Conservation (phyloP, 2,888 invertebrate species). For the Synergus laeviventris region DNA sequence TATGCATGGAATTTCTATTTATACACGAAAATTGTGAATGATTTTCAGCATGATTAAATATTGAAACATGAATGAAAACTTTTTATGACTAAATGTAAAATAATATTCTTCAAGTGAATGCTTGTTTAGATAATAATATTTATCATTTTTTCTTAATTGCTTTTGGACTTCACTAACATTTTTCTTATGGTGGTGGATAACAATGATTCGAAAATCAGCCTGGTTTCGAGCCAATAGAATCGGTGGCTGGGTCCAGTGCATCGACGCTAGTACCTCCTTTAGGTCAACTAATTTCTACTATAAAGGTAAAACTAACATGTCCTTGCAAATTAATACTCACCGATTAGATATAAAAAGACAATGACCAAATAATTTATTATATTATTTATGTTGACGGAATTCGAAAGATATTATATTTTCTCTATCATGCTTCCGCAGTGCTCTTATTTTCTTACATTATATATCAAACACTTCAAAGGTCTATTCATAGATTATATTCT, state of each 20-base stretch:
- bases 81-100: neutral
- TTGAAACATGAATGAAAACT: too few species aligned
- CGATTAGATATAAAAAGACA: neutral
- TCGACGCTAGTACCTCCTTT: slow-evolving; percentile 82
- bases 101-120: neutral
- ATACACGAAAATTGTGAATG: too few species aligned
- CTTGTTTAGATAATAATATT: neutral
- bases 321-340: neutral
- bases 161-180: slow-evolving; percentile 35
- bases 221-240: slow-evolving; percentile 71
- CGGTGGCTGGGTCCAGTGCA: slow-evolving; percentile 69
- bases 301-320: slow-evolving; percentile 81
- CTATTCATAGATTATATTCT: neutral
- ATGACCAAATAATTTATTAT: too few species aligned
- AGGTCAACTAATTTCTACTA: slow-evolving; percentile 82
- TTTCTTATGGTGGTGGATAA: slow-evolving; percentile 57
- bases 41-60: too few species aligned
- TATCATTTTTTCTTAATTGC: neutral
- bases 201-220: slow-evolving; percentile 63
- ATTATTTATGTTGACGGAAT: neutral
- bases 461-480: neutral
- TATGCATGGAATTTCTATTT: too few species aligned
- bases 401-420: neutral
- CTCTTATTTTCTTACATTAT: neutral
- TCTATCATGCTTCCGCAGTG: neutral